phyloP scores from a whole-genome alignment of 2,113 vertebrate species.

The Anser cygnoides region DNA sequence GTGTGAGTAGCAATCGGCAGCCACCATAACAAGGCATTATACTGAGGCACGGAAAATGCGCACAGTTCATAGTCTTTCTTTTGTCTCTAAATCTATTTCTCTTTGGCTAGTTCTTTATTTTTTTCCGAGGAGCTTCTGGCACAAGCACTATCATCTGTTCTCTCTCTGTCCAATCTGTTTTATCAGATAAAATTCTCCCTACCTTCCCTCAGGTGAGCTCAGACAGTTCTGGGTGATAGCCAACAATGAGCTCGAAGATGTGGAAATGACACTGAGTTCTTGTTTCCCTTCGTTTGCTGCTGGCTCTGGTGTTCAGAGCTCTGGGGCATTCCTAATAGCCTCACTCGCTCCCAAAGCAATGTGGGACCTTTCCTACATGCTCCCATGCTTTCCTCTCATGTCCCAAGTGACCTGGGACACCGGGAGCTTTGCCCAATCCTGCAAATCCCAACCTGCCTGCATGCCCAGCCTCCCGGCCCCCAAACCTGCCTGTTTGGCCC shows the following conservation, averaged over 20 bases:
- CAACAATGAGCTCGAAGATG: background rate
- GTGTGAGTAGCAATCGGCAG: background rate
- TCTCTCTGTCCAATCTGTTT: background rate
- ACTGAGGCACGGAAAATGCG: background rate
- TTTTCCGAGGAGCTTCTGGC: background rate
- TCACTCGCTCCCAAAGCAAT: background rate
- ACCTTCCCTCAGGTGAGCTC: background rate
- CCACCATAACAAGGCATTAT: background rate
- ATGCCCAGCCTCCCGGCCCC: background rate
- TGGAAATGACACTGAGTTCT: background rate
- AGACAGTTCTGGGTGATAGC: background rate
- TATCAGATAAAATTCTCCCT: background rate
- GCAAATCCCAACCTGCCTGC: background rate
- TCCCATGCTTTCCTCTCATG: background rate
- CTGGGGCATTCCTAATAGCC: background rate
- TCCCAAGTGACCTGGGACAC: background rate
- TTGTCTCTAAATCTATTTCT: background rate
- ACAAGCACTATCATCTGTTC: background rate
- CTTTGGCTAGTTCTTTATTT: background rate
- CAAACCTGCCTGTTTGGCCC: background rate
- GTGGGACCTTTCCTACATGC: background rate
- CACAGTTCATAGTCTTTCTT: background rate
- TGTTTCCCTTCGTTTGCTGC: background rate
- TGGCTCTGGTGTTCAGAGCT: background rate
- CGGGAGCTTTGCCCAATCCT: accelerated